Evolutionary conservation across 2,113 vertebrate species (phyloP).

Genomic region (Monopterus albus): DNA sequence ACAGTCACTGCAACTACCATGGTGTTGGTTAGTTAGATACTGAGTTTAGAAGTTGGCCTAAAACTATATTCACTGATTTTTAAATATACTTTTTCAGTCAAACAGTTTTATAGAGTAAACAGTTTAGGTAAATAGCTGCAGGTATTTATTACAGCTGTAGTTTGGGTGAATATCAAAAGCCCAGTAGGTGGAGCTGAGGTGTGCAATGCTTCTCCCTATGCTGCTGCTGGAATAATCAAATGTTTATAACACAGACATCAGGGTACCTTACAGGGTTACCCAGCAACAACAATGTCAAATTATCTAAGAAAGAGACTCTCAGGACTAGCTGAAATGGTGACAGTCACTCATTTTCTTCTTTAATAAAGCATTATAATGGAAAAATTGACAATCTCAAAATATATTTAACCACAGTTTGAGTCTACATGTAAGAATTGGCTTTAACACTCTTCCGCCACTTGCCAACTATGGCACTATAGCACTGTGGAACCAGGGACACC

Average conservation of each 20-base stretch:
- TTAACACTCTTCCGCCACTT: background rate
- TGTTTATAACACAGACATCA: background rate
- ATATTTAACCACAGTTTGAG: background rate
- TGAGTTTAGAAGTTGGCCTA: no score
- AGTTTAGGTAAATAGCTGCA: background rate
- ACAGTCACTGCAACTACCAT: background rate
- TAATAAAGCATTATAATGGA: background rate
- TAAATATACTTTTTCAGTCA: background rate
- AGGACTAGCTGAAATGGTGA: no score
- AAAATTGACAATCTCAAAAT: fast-evolving
- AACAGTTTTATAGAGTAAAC: background rate
- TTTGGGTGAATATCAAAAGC: conserved; percentile 21
- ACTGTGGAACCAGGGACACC: background rate
- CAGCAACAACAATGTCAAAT: background rate
- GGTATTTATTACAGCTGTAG: background rate
- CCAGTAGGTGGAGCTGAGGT: conserved; percentile 3
- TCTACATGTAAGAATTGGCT: conserved; percentile 1
- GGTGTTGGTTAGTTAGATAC: no score
- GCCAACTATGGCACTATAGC: background rate
- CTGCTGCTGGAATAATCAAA: conserved; percentile 2
- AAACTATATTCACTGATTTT: no score
- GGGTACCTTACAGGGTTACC: background rate
- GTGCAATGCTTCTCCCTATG: background rate
- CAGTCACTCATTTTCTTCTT: no score
- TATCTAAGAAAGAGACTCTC: no score